Percentiles rank a stretch among this genome's conserved stretches.
These are phyloP conservation scores for Oncorhynchus keta DNA, from an alignment of 2,113 vertebrate species.

Conservation along the genomic window DNA sequence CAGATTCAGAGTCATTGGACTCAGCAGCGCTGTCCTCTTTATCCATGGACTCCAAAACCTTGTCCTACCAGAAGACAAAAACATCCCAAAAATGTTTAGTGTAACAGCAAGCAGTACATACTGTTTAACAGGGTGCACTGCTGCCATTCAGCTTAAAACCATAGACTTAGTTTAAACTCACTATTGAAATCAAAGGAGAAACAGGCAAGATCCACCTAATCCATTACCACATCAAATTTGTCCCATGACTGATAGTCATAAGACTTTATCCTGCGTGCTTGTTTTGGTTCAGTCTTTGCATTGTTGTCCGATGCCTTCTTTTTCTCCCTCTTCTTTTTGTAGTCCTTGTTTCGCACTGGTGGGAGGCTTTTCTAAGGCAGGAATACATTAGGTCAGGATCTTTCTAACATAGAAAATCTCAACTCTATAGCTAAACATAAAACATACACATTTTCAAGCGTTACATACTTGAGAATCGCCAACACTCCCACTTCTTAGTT, in stretches of 20 bases:
- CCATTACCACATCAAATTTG: conserved; percentile 91
- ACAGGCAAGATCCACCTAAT: neutral
- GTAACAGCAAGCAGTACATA: neutral
- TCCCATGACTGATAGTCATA: conserved; percentile 92
- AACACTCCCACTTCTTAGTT: conserved; percentile 74
- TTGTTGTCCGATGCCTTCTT: conserved; percentile 65
- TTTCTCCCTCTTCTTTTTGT: conserved; percentile 84
- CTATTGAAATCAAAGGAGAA: neutral
- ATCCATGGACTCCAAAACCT: conserved; percentile 86
- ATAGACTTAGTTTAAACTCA: neutral
- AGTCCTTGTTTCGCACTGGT: conserved; percentile 88
- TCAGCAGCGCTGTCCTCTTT: conserved; percentile 84
- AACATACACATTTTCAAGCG: neutral
- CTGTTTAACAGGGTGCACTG: neutral
- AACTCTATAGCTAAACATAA: too few relatives aligned
- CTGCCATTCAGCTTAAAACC: neutral
- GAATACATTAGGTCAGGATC: too few relatives aligned
- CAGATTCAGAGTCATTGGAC: conserved; percentile 87
- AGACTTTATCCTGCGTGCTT: conserved; percentile 82
- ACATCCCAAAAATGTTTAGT: neutral
- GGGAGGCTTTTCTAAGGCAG: conserved; percentile 75
- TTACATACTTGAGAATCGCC: conserved; percentile 69
- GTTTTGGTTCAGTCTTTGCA: conserved; percentile 71
- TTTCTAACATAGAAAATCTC: neutral
- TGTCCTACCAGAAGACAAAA: conserved; percentile 73